These are phyloP conservation scores for Beaufortia kweichowensis DNA, from an alignment of 2,113 vertebrate species.

Conservation along the genomic window DNA sequence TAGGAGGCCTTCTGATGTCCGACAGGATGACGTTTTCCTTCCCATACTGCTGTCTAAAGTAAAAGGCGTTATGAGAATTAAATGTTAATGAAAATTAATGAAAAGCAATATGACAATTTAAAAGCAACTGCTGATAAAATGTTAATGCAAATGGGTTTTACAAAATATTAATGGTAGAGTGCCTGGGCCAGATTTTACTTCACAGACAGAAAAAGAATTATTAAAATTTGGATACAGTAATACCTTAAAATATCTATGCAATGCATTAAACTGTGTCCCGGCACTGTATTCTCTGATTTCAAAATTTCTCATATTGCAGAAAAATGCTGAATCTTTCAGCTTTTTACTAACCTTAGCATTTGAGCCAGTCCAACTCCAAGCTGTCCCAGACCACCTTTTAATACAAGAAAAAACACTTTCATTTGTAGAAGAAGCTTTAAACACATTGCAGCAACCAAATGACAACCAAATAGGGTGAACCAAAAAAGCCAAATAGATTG, in stretches of 20 bases:
- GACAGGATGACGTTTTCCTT: slow-evolving; percentile 76
- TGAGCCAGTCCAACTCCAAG: slow-evolving; percentile 75
- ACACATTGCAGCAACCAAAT: slow-evolving; percentile 20
- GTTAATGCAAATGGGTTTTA: too few relatives aligned
- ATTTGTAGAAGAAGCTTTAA: neutral
- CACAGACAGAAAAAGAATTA: neutral
- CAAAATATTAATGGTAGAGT: too few relatives aligned
- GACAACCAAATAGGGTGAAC: too few relatives aligned
- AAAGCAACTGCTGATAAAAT: too few relatives aligned
- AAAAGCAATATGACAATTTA: too few relatives aligned
- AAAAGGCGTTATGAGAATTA: neutral
- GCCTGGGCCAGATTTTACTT: neutral
- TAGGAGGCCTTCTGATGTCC: slow-evolving; percentile 75
- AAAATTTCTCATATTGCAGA: neutral
- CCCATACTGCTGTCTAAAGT: slow-evolving; percentile 70
- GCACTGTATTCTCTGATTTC: neutral
- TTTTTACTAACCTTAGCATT: slow-evolving; percentile 68
- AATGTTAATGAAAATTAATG: too few relatives aligned
- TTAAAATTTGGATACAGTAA: too few relatives aligned
- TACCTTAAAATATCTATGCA: neutral
- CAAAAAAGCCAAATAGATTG: too few relatives aligned
- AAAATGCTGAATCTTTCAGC: slow-evolving; percentile 36
- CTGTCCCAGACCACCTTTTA: slow-evolving; percentile 75
- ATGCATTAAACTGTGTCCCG: neutral
- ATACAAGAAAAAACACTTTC: slow-evolving; percentile 44